Conservation (phyloP, 2,113 vertebrate genomes). For the Gobio gobio region DNA sequence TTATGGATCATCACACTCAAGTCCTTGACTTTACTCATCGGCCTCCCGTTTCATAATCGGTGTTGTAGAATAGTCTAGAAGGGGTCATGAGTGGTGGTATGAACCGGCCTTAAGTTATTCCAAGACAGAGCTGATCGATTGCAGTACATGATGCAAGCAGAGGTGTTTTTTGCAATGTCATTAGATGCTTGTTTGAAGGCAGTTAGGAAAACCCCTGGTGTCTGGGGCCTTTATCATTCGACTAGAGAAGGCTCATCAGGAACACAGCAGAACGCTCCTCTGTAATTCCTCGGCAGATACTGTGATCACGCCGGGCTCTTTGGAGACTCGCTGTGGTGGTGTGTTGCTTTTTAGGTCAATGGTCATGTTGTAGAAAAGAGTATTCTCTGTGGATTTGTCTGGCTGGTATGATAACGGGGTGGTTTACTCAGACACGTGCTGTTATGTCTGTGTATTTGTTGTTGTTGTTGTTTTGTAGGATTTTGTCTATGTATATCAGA, state of each 20-base stretch:
- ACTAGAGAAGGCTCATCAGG: conserved; percentile 8
- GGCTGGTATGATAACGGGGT: not conserved
- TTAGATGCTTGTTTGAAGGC: conserved; percentile 17
- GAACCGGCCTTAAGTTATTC: not conserved
- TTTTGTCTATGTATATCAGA: not conserved
- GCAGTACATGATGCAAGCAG: conserved; percentile 24
- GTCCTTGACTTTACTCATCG: conserved; percentile 18
- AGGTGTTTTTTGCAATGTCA: conserved; percentile 1
- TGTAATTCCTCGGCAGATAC: not conserved
- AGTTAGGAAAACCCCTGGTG: not conserved
- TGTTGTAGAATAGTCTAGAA: not conserved
- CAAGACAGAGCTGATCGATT: not conserved
- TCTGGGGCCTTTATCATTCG: conserved; percentile 27
- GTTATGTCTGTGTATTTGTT: not conserved
- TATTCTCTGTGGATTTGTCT: not conserved
- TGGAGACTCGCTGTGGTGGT: not conserved
- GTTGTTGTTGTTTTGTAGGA: not conserved
- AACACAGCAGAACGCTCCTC: not conserved
- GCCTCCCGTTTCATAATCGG: not conserved
- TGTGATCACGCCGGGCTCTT: conserved; percentile 2
- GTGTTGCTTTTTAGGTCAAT: conserved; percentile 6
- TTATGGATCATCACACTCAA: conserved; percentile 1
- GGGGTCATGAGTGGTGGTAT: not conserved
- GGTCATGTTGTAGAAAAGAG: not conserved
- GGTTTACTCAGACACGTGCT: not conserved